Evolutionary conservation across 2,113 vertebrate genomes (phyloP), one percentile per base, ranked within the genome.

Genomic region (Clarias magur): DNA sequence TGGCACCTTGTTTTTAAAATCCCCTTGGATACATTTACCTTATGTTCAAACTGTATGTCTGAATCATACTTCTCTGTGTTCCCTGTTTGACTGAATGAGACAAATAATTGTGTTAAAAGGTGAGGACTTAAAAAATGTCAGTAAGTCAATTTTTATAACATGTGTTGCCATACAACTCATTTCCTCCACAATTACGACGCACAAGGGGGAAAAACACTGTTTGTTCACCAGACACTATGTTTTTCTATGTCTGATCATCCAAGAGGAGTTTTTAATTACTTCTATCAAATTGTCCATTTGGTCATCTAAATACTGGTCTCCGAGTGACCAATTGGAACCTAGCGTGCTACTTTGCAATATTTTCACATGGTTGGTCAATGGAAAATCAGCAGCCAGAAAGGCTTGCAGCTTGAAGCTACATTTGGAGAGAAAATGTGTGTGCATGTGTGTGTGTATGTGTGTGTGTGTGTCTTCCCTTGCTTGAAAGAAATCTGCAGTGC

Each of bases 331-430:
- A 65, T 57, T 11, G 48, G 48, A 68, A 57, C 62, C 60, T 21
- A 48, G 27, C 34, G 30, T 25, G 17, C 21, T 54, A 30, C 53
- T 65, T 42, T 25, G 76, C 62, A 57, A 67, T 80, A 60, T 79
- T 79, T 85, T 79, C 73, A 27, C 60, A 63, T 42, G 56, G 85
- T 38, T 56, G 4, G 42, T 76, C 60, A 86, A 34, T 34, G 62
- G 17, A 80, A 57, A 60, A 17, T 19, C 53, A 19, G 53, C 62
- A 59, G 17, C 30, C n/a, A 54, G 60, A 30, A 75, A 63, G 83
- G 60, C 30, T 67, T 63, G 60, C 56, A 60, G 30, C 27, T 83
- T 65, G 0, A n/a, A 83, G 48, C 9, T 11, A 34, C n/a, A 72
- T 84, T 38, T 25, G 5, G 10, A 8, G 5, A 27, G 15, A 17